Percentiles rank a stretch among this genome's conserved stretches.
phyloP scores from a whole-genome alignment of 2,113 vertebrate species.

The Mola mola region DNA sequence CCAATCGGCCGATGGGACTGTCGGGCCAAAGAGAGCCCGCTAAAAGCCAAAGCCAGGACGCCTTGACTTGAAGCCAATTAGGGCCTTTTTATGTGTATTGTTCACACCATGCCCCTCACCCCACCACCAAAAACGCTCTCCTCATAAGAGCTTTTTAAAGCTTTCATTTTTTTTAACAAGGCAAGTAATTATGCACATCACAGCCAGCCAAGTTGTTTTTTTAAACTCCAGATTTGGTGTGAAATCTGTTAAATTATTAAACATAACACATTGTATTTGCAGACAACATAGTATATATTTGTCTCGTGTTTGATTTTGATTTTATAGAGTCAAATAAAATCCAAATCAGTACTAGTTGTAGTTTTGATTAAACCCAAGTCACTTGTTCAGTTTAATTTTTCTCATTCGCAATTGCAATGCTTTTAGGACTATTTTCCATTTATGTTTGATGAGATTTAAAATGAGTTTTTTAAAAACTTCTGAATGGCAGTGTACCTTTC shows the following conservation, averaged over 20 bases:
- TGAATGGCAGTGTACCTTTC: conserved; percentile 29
- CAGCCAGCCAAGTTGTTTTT: conserved; percentile 42
- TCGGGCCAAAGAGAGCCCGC: conserved; percentile 45
- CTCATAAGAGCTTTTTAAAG: conserved; percentile 63
- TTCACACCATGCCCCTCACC: no score
- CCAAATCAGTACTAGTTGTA: no score
- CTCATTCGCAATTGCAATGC: background rate
- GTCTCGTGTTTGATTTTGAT: background rate
- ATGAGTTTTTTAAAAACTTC: background rate
- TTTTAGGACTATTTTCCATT: conserved; percentile 4
- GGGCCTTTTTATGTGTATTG: conserved; percentile 66
- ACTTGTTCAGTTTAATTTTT: background rate
- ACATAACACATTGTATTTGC: background rate
- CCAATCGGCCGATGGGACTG: conserved; percentile 39
- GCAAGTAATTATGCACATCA: conserved; percentile 58
- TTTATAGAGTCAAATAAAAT: no score
- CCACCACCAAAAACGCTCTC: conserved; percentile 14
- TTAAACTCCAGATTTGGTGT: background rate
- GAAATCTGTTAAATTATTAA: conserved; percentile 11
- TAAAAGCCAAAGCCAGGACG: conserved; percentile 75
- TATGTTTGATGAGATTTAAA: background rate
- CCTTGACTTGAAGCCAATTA: conserved; percentile 77
- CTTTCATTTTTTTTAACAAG: conserved; percentile 75
- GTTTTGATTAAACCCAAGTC: no score
- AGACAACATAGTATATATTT: background rate